These are phyloP conservation scores for Miniopterus natalensis DNA, from an alignment of 2,113 vertebrate genomes.

Conservation along the genomic window DNA sequence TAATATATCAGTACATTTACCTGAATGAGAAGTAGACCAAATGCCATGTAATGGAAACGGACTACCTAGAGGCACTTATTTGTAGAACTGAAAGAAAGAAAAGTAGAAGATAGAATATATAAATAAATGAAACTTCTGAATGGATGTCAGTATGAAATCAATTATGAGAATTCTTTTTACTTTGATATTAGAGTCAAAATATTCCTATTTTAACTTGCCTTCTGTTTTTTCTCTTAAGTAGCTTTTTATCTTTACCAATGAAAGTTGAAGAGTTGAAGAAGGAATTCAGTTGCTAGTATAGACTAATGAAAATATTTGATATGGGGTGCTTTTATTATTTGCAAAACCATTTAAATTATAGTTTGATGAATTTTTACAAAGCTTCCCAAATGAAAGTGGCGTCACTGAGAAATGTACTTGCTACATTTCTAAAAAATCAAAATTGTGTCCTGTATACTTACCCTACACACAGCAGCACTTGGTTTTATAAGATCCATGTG, in stretches of 20 bases:
- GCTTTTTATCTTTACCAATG: background rate
- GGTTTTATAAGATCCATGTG: background rate
- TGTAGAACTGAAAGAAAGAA: background rate
- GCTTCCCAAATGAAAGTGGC: background rate
- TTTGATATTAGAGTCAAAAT: slow-evolving; percentile 31
- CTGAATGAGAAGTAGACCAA: slow-evolving; percentile 16
- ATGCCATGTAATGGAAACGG: background rate
- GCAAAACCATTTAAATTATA: slow-evolving; percentile 17
- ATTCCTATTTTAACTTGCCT: background rate
- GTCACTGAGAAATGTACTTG: slow-evolving; percentile 8
- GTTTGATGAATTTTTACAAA: slow-evolving; percentile 20
- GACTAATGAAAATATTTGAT: slow-evolving; percentile 16
- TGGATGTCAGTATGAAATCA: slow-evolving; percentile 9
- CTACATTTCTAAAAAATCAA: slow-evolving; percentile 44
- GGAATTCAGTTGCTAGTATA: background rate
- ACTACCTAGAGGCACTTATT: background rate
- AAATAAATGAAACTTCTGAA: slow-evolving; percentile 32
- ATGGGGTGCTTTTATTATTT: slow-evolving; percentile 26
- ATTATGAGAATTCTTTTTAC: slow-evolving; percentile 32
- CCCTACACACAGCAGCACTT: background rate
- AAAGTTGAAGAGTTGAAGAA: background rate
- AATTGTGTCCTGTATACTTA: background rate
- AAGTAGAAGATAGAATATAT: background rate
- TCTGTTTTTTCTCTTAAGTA: background rate
- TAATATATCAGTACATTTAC: background rate